Conservation (phyloP, 2,888 invertebrate species). For the Cheilosia vernalis region DNA sequence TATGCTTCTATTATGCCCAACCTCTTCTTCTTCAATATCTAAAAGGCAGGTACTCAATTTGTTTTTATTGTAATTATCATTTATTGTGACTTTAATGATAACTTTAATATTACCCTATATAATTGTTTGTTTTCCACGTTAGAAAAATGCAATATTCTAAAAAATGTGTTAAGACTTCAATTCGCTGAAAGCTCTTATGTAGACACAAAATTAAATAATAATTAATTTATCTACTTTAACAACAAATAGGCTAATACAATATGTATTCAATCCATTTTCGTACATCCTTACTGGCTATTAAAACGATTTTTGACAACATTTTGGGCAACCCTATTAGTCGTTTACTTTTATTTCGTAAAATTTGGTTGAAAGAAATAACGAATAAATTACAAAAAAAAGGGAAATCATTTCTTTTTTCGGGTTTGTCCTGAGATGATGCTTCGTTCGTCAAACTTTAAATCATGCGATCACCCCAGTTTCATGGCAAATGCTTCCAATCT, state of each 20-base stretch:
- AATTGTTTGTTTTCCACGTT: constrained; percentile 40
- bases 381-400: neutral
- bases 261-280: neutral
- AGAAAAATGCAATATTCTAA: constrained; percentile 57
- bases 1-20: neutral
- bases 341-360: constrained; percentile 11
- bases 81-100: constrained; percentile 68
- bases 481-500: constrained; percentile 42
- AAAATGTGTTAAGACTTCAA: constrained; percentile 32
- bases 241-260: constrained; percentile 4
- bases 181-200: constrained; percentile 21
- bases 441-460: constrained; percentile 29
- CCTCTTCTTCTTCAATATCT: neutral
- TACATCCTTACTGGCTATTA: neutral
- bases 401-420: constrained; percentile 7
- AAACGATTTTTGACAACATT: neutral
- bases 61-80: constrained; percentile 33
- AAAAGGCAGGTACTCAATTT: neutral
- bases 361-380: constrained; percentile 11
- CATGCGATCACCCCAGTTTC: constrained; percentile 27
- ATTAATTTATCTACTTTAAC: constrained; percentile 41
- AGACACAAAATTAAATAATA: constrained; percentile 36
- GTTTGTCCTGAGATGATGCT: constrained; percentile 35
- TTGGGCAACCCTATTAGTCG: neutral
- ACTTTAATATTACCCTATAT: constrained; percentile 44